Conservation (phyloP, 1,140 invertebrate genomes). For the Hetaerina americana region DNA sequence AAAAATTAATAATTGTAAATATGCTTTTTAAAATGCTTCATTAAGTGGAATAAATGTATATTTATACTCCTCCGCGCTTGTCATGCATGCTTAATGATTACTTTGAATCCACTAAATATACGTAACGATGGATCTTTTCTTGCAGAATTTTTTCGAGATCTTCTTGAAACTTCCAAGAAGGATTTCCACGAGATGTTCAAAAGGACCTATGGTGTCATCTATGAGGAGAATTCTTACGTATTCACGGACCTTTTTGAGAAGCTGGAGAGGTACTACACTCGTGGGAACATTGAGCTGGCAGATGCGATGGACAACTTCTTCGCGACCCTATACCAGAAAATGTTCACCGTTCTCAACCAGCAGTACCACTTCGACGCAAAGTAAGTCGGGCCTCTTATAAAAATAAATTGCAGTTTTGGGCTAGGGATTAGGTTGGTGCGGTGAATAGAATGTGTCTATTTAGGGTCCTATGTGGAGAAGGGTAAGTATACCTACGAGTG, state of each 20-base stretch:
- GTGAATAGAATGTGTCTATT: not conserved
- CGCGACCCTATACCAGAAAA: conserved; percentile 81
- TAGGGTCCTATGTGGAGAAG: too few relatives aligned
- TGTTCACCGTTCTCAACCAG: conserved; percentile 88
- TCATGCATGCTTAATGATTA: too few relatives aligned
- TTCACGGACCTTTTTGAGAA: conserved; percentile 85
- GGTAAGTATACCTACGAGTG: too few relatives aligned
- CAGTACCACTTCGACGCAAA: conserved; percentile 80
- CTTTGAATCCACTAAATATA: too few relatives aligned
- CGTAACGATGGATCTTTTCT: too few relatives aligned
- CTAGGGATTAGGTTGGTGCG: not conserved
- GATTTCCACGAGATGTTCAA: conserved; percentile 92
- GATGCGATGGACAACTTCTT: conserved; percentile 89
- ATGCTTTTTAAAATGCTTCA: too few relatives aligned
- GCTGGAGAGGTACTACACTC: conserved; percentile 77
- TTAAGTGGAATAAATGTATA: too few relatives aligned
- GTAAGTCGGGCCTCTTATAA: conserved; percentile 35
- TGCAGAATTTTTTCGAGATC: conserved; percentile 73
- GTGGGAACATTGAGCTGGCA: conserved; percentile 66
- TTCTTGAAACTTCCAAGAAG: conserved; percentile 65
- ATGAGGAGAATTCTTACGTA: conserved; percentile 84
- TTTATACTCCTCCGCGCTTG: too few relatives aligned
- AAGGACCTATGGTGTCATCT: conserved; percentile 86
- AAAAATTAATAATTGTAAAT: too few relatives aligned
- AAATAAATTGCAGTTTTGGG: too few relatives aligned